These are phyloP conservation scores for Parapristionchus giblindavisi DNA, from an alignment of 2,888 invertebrate species.

Conservation along the genomic window DNA sequence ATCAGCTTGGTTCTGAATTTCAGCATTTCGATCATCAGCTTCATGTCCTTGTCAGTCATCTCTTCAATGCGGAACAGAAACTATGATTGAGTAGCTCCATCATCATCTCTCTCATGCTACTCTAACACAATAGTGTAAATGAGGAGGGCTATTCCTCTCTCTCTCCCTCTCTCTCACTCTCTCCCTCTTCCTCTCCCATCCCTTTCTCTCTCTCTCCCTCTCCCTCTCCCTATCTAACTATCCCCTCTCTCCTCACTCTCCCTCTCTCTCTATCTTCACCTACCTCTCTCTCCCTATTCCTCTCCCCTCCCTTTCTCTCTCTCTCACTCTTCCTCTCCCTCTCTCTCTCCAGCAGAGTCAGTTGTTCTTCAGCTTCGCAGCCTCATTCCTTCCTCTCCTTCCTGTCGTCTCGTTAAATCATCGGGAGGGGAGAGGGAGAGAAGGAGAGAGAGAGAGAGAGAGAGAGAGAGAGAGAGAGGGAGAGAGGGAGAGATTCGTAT, in stretches of 20 bases:
- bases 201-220: neutral
- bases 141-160: neutral
- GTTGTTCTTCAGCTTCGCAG: neutral
- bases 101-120: constrained; percentile 2
- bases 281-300: constrained; percentile 7
- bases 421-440: too few species aligned
- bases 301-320: neutral
- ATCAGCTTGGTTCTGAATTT: neutral
- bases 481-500: too few species aligned
- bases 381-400: too few species aligned
- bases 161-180: neutral
- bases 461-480: too few species aligned
- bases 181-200: neutral
- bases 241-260: constrained; percentile 1
- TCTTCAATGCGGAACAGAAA: too few species aligned
- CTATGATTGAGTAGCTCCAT: neutral
- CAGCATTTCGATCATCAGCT: constrained; percentile 7
- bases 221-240: neutral
- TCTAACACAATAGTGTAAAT: constrained; percentile 37
- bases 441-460: too few species aligned
- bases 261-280: constrained; percentile 3
- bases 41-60: too few species aligned
- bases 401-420: too few species aligned
- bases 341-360: neutral
- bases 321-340: constrained; percentile 7